Conservation (phyloP, 2,113 vertebrate genomes). For the Epinephelus fuscoguttatus region DNA sequence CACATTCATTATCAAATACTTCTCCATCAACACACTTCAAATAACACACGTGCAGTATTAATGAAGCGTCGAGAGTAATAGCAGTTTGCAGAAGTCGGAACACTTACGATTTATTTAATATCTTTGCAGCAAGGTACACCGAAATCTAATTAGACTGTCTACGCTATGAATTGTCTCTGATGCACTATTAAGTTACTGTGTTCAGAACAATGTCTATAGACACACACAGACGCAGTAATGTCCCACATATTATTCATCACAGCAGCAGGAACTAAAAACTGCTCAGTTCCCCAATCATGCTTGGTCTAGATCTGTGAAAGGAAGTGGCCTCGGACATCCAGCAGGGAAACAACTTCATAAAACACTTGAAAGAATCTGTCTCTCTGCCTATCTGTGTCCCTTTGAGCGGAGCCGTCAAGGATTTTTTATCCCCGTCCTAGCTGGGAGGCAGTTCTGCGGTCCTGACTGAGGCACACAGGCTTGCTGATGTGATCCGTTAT, state of each 20-base stretch:
- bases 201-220: slow-evolving; percentile 4
- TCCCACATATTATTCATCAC: background rate
- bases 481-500: slow-evolving; percentile 62
- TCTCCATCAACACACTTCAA: background rate
- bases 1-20: slow-evolving; percentile 31
- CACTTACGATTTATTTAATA: slow-evolving; percentile 11
- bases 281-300: background rate
- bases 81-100: slow-evolving; percentile 12
- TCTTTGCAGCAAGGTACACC: background rate
- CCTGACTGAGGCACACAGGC: slow-evolving; percentile 69
- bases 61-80: slow-evolving; percentile 18
- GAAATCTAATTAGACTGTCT: slow-evolving; percentile 32
- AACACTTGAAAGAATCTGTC: slow-evolving; percentile 23
- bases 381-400: background rate
- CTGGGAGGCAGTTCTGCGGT: slow-evolving; percentile 49
- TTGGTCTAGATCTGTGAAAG: slow-evolving; percentile 43
- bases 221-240: background rate
- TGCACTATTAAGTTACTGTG: background rate
- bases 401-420: slow-evolving; percentile 16
- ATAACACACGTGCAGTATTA: slow-evolving; percentile 15
- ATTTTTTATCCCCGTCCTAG: slow-evolving; percentile 15
- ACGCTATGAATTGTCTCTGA: background rate
- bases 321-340: slow-evolving; percentile 6
- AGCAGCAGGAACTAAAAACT: background rate
- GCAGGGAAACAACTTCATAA: background rate